A percentile compares a stretch with the other conserved stretches of the same genome.
Evolutionary conservation across 2,797 vertebrate species (phyloP).

Genomic region (Melanotaenia boesemani): DNA sequence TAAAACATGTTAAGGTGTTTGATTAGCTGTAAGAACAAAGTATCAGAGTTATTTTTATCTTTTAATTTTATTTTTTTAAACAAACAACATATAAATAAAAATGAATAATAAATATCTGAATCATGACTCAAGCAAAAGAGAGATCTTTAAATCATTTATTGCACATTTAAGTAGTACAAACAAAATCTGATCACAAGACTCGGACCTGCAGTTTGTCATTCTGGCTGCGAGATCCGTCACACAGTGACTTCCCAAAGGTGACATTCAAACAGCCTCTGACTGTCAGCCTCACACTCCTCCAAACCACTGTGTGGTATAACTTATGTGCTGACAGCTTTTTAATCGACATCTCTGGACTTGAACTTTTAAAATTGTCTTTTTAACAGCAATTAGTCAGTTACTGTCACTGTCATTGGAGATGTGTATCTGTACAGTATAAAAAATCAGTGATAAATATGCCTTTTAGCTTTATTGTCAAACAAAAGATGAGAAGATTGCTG

Average conservation of each 20-base stretch:
- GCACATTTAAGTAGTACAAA: conserved; percentile 16
- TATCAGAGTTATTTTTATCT: not conserved
- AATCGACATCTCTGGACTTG: not conserved
- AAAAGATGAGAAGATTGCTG: not conserved
- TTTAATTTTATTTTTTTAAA: not conserved
- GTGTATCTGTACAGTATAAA: not conserved
- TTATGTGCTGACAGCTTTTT: not conserved
- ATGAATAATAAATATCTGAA: not conserved
- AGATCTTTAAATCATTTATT: conserved; percentile 5
- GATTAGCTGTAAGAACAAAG: not conserved
- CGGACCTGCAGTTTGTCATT: conserved; percentile 7
- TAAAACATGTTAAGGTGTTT: not conserved
- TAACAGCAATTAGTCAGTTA: not conserved
- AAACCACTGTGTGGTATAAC: conserved; percentile 1
- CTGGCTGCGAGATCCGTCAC: conserved; percentile 6
- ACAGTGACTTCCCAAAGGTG: conserved; percentile 28
- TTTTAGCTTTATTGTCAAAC: conserved; percentile 3
- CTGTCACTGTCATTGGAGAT: not conserved
- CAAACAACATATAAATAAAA: not conserved
- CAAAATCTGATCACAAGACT: conserved; percentile 7
- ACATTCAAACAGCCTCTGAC: conserved; percentile 2
- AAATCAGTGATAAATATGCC: conserved; percentile 6
- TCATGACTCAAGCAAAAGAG: not conserved
- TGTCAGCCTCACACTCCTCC: not conserved
- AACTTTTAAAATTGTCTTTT: not conserved